A percentile compares a stretch with the other conserved stretches of the same genome.
phyloP scores from a whole-genome alignment of 1,140 invertebrate genomes.

The Hycleus cichorii region DNA sequence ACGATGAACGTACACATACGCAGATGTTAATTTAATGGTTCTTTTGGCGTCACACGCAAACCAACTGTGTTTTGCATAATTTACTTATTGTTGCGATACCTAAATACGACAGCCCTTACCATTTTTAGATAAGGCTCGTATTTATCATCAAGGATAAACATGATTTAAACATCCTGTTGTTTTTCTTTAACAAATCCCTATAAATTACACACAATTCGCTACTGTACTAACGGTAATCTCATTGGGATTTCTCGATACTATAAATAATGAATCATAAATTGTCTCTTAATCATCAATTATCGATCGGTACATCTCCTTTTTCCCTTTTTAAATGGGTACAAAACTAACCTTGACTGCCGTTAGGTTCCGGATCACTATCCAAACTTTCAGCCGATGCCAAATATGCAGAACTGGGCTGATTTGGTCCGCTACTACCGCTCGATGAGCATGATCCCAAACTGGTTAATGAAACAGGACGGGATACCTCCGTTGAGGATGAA shows the following conservation, averaged over 20 bases:
- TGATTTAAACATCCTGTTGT: background rate
- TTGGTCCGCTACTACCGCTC: constrained; percentile 50
- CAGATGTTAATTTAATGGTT: constrained; percentile 12
- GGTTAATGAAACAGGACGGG: constrained; percentile 38
- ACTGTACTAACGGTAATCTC: no score
- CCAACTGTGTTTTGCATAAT: constrained; percentile 6
- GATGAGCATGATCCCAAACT: constrained; percentile 45
- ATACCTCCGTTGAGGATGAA: constrained; percentile 35
- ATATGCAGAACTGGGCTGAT: constrained; percentile 37
- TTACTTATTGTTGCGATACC: constrained; percentile 1
- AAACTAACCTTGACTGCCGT: constrained; percentile 41
- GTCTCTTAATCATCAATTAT: no score
- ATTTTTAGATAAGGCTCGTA: background rate
- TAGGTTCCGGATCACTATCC: constrained; percentile 46
- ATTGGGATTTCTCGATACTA: no score
- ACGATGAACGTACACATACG: background rate
- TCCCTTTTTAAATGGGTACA: no score
- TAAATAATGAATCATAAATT: no score
- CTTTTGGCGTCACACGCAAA: constrained; percentile 14
- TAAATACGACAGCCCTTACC: constrained; percentile 1
- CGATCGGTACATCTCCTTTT: no score
- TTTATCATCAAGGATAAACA: background rate
- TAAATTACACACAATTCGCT: no score
- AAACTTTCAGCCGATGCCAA: constrained; percentile 41
- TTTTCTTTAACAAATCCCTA: no score